Conservation (phyloP, 2,797 vertebrate species). For the Gymnopithys bicolor region DNA sequence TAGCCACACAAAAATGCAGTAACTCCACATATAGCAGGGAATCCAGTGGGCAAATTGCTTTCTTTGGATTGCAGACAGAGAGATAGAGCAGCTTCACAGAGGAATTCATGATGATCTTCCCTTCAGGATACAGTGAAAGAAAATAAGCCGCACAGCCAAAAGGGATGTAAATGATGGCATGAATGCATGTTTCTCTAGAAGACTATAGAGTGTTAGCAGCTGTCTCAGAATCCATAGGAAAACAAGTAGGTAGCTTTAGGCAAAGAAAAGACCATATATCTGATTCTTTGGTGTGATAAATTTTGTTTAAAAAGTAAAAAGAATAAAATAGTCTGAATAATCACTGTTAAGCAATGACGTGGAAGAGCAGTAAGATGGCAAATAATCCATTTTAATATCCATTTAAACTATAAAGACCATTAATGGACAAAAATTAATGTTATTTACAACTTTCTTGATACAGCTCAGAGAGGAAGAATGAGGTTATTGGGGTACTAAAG, state of each 20-base stretch:
- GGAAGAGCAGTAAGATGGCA: not conserved
- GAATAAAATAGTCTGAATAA: not conserved
- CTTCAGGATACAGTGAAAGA: not conserved
- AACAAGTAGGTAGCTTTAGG: not conserved
- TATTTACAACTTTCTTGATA: not conserved
- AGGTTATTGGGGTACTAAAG: not conserved
- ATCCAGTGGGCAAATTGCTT: slow-evolving; percentile 22
- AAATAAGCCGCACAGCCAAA: slow-evolving; percentile 13
- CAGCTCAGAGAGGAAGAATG: not conserved
- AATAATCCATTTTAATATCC: not conserved
- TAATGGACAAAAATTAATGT: not conserved
- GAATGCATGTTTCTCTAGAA: not conserved
- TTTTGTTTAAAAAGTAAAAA: not conserved
- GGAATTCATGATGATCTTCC: not conserved
- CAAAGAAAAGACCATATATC: not conserved
- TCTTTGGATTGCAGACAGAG: slow-evolving; percentile 4
- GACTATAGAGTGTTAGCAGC: slow-evolving; percentile 5
- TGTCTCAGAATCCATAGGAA: not conserved
- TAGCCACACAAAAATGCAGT: not conserved
- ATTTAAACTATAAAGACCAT: not conserved
- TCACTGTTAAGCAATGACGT: not conserved
- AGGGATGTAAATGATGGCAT: not conserved
- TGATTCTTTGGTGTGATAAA: not conserved
- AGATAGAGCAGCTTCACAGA: not conserved
- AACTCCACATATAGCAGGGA: slow-evolving; percentile 10